phyloP scores from a whole-genome alignment of 1,140 invertebrate genomes.

The Lysiphlebus fabarum region DNA sequence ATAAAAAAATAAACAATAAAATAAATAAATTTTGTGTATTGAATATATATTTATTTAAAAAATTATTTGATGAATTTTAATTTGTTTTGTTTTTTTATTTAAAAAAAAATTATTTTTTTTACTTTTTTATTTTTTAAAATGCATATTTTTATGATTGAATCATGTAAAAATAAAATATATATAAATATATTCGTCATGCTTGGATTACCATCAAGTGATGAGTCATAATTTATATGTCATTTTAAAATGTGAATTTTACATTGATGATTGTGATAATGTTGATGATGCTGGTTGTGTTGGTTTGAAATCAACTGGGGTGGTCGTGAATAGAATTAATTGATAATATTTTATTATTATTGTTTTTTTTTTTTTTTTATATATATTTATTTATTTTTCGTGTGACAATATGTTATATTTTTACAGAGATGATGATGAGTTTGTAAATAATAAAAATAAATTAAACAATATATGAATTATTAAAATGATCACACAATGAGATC shows the following conservation, averaged over 20 bases:
- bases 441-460: too few relatives aligned
- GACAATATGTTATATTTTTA: not conserved
- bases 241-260: conserved; percentile 9
- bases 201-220: conserved; percentile 26
- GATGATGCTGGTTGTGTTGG: conserved; percentile 5
- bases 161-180: conserved; percentile 18
- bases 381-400: not conserved
- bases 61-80: too few relatives aligned
- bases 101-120: too few relatives aligned
- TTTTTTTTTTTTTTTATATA: too few relatives aligned
- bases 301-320: conserved; percentile 9
- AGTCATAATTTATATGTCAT: conserved; percentile 13
- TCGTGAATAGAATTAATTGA: conserved; percentile 24
- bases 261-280: conserved; percentile 3
- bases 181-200: conserved; percentile 9
- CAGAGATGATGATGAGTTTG: too few relatives aligned
- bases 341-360: too few relatives aligned
- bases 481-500: not conserved
- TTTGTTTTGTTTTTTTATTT: too few relatives aligned
- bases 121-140: too few relatives aligned
- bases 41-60: too few relatives aligned
- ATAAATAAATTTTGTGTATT: too few relatives aligned
- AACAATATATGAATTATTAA: too few relatives aligned
- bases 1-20: too few relatives aligned
- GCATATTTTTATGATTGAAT: conserved; percentile 18